Percentiles rank a stretch among this genome's conserved stretches.
phyloP scores from a whole-genome alignment of 2,113 vertebrate genomes.

The Chitala chitala region DNA sequence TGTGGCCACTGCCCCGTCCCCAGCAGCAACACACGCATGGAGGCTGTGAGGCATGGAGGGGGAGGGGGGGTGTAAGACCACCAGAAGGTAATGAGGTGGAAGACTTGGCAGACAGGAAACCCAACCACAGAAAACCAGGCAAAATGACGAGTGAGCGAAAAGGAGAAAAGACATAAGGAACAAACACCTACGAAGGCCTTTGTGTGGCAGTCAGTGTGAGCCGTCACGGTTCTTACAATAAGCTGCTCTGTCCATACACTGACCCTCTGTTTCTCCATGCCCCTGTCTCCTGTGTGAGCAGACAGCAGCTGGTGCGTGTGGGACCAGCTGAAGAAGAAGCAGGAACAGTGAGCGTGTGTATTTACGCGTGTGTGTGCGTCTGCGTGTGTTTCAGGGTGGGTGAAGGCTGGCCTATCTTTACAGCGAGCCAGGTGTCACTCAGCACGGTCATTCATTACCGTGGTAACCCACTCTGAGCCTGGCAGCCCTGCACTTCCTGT shows the following conservation, averaged over 20 bases:
- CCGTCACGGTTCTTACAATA: background rate
- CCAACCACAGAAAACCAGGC: background rate
- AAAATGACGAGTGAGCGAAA: background rate
- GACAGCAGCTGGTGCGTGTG: background rate
- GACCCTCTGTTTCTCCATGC: background rate
- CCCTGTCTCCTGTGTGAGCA: background rate
- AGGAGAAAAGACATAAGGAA: background rate
- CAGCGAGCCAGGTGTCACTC: slow-evolving; percentile 66
- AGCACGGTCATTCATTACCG: slow-evolving; percentile 65
- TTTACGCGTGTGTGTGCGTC: background rate
- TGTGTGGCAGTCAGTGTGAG: background rate
- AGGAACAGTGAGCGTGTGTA: background rate
- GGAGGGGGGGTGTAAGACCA: too few species aligned
- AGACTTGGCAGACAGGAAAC: background rate
- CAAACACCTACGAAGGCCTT: background rate
- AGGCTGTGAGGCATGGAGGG: too few species aligned
- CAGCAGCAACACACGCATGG: background rate
- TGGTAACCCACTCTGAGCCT: slow-evolving; percentile 65
- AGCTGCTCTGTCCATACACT: background rate
- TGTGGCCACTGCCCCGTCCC: background rate
- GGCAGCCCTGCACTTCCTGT: slow-evolving; percentile 74
- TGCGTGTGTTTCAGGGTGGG: background rate
- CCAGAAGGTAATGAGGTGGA: background rate
- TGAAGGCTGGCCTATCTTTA: slow-evolving; percentile 43
- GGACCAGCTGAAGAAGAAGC: background rate